phyloP scores from a whole-genome alignment of 2,113 vertebrate genomes.

The Bettongia penicillata region DNA sequence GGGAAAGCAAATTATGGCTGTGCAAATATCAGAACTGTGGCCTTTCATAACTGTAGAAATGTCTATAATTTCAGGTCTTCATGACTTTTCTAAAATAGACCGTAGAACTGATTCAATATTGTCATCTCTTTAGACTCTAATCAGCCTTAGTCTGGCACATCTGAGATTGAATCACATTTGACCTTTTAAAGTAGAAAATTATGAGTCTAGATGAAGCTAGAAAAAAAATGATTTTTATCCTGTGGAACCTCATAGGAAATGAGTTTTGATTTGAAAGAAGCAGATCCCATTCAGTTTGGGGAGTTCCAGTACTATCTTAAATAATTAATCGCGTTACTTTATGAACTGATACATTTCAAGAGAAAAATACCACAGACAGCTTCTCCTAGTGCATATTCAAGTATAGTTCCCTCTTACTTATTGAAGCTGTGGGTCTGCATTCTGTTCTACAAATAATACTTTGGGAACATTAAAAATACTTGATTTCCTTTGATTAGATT shows the following conservation, averaged over 20 bases:
- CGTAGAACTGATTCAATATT: background rate
- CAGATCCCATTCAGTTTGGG: background rate
- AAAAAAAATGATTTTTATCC: background rate
- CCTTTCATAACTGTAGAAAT: background rate
- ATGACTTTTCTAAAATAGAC: background rate
- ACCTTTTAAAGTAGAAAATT: background rate
- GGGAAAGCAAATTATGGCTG: background rate
- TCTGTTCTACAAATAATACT: background rate
- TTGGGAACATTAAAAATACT: background rate
- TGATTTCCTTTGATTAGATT: constrained; percentile 3
- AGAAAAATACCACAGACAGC: background rate
- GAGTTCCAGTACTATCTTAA: constrained; percentile 21
- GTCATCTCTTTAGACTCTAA: background rate
- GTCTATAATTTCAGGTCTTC: background rate
- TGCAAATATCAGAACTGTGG: background rate
- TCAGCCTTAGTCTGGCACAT: background rate
- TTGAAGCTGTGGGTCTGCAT: background rate
- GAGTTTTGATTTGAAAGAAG: constrained; percentile 31
- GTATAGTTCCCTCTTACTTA: background rate
- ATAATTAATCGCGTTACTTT: background rate
- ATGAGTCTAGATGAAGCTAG: background rate
- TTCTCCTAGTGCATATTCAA: background rate
- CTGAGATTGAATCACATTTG: background rate
- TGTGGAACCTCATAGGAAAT: background rate
- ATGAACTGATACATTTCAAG: background rate